Conservation (phyloP, 2,888 invertebrate species). For the Cheilosia urbana region DNA sequence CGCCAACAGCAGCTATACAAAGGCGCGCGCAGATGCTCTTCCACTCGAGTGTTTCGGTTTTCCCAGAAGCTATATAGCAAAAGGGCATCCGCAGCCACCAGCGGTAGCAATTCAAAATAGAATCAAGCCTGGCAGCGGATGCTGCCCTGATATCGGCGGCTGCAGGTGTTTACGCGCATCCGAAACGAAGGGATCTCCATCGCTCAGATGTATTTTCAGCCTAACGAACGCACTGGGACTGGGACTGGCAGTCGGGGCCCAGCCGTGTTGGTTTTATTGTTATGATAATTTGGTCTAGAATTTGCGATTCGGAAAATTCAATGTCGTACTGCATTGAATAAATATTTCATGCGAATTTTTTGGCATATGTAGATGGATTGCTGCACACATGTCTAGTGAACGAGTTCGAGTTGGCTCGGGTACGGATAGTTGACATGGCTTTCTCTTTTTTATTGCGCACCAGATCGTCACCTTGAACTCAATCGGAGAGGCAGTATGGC, state of each 20-base stretch:
- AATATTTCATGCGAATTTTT: conserved; percentile 56
- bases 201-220: conserved; percentile 34
- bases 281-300: conserved; percentile 70
- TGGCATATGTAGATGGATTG: conserved; percentile 66
- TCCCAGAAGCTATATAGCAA: conserved; percentile 61
- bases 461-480: conserved; percentile 73
- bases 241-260: background rate
- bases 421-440: conserved; percentile 30
- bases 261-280: conserved; percentile 39
- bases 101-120: conserved; percentile 65
- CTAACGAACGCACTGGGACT: conserved; percentile 62
- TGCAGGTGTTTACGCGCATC: conserved; percentile 65
- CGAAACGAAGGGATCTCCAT: conserved; percentile 35
- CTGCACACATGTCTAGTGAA: conserved; percentile 15
- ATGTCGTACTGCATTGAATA: conserved; percentile 52
- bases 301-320: conserved; percentile 68
- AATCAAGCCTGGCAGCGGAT: conserved; percentile 52
- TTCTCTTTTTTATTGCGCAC: conserved; percentile 51
- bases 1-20: conserved; percentile 40
- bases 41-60: conserved; percentile 25
- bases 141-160: conserved; percentile 30
- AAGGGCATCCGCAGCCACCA: conserved; percentile 29
- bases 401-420: conserved; percentile 52
- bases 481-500: conserved; percentile 23
- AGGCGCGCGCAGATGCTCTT: conserved; percentile 42